Conservation (phyloP, 64 coral and sea anemone species). For the Montipora cactus region DNA sequence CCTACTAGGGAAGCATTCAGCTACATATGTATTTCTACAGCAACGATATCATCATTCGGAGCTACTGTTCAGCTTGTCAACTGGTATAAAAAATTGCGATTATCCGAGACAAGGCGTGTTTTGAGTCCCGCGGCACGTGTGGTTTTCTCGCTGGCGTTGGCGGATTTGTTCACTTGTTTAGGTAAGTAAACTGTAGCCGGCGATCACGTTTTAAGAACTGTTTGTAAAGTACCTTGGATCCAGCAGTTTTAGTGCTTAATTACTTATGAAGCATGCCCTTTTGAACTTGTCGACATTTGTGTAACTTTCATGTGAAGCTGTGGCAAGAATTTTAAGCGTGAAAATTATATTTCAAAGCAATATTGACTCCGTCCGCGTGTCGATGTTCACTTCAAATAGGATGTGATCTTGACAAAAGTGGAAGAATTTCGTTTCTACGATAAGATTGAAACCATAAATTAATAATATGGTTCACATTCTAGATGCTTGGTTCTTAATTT, state of each 20-base stretch:
- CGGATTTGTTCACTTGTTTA: slow-evolving; percentile 85
- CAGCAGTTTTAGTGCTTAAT: not conserved
- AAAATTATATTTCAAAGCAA: too few species aligned
- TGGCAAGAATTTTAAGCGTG: too few species aligned
- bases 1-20: slow-evolving; percentile 41
- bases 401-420: too few species aligned
- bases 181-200: slow-evolving; percentile 39
- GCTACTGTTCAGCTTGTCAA: slow-evolving; percentile 70
- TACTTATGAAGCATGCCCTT: not conserved
- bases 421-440: too few species aligned
- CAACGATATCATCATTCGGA: slow-evolving; percentile 78
- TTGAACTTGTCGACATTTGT: too few species aligned
- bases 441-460: too few species aligned
- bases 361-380: too few species aligned
- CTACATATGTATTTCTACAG: slow-evolving; percentile 74
- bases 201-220: not conserved
- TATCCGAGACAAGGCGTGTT: slow-evolving; percentile 36
- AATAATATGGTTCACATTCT: too few species aligned
- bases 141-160: slow-evolving; percentile 69
- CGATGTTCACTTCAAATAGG: too few species aligned
- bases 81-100: slow-evolving; percentile 53
- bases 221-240: not conserved
- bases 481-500: too few species aligned
- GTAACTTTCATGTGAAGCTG: too few species aligned
- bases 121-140: slow-evolving; percentile 62